These are phyloP conservation scores for Cheilosia urbana DNA, from an alignment of 2,888 invertebrate species.

Conservation along the genomic window DNA sequence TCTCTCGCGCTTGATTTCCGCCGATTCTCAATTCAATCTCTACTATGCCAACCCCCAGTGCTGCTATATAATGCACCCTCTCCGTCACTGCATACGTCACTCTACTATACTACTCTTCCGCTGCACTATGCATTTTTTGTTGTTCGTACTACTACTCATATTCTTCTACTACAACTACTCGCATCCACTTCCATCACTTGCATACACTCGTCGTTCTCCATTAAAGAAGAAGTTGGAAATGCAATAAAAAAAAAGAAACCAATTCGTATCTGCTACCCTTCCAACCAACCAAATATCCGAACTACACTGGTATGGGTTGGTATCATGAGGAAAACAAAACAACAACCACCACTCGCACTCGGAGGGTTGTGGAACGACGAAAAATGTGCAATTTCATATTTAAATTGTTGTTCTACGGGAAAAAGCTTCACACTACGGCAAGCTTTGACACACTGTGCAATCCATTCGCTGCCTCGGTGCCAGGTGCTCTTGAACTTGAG, in stretches of 20 bases:
- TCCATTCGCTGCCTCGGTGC: slow-evolving; percentile 50
- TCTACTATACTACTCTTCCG: slow-evolving; percentile 40
- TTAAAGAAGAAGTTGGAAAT: neutral
- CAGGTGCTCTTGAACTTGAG: slow-evolving; percentile 74
- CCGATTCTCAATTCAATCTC: slow-evolving; percentile 59
- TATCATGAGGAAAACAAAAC: neutral
- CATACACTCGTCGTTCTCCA: slow-evolving; percentile 21
- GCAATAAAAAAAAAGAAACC: neutral
- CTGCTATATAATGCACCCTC: slow-evolving; percentile 33
- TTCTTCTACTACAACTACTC: slow-evolving; percentile 28
- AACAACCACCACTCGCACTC: slow-evolving; percentile 1
- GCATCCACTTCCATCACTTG: neutral
- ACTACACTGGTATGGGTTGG: slow-evolving; percentile 50
- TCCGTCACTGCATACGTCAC: slow-evolving; percentile 61
- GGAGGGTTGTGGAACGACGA: slow-evolving; percentile 62
- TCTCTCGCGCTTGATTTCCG: slow-evolving; percentile 54
- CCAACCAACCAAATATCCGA: slow-evolving; percentile 36
- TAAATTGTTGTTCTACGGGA: slow-evolving; percentile 73
- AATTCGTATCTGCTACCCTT: slow-evolving; percentile 36
- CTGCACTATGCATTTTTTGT: slow-evolving; percentile 3
- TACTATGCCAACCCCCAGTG: neutral
- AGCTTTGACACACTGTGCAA: slow-evolving; percentile 67
- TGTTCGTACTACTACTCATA: slow-evolving; percentile 21
- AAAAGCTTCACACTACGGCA: slow-evolving; percentile 71
- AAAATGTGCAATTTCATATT: slow-evolving; percentile 74